Conservation (phyloP, 2,797 vertebrate genomes). For the Pseudomugil gertrudae region DNA sequence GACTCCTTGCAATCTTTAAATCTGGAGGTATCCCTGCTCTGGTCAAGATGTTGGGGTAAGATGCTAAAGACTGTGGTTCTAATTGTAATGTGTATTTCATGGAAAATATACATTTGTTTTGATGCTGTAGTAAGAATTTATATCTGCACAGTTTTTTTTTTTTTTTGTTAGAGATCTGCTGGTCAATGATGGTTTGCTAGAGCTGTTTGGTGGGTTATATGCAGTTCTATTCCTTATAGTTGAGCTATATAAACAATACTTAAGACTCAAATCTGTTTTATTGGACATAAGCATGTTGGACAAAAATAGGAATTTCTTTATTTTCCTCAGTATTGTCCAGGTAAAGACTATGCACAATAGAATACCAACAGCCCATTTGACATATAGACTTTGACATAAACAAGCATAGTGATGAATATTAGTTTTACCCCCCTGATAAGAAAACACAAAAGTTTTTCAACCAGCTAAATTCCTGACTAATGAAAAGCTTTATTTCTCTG, state of each 20-base stretch:
- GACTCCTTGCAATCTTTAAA: constrained; percentile 97
- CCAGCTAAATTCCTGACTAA: neutral
- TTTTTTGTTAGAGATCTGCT: neutral
- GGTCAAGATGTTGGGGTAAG: constrained; percentile 98
- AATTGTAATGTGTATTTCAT: neutral
- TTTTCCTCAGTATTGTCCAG: neutral
- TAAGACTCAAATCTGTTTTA: neutral
- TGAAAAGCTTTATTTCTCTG: neutral
- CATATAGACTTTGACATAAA: neutral
- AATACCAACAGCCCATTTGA: neutral
- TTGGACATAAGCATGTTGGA: neutral
- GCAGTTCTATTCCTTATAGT: neutral
- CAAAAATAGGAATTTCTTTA: neutral
- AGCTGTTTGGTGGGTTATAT: neutral
- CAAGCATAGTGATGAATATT: neutral
- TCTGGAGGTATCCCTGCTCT: constrained; percentile 97
- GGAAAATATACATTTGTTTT: neutral
- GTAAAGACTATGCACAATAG: neutral
- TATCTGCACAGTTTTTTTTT: neutral
- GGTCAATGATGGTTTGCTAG: neutral
- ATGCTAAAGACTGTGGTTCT: neutral
- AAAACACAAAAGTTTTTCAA: neutral
- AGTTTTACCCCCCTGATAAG: neutral
- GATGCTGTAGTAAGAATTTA: neutral
- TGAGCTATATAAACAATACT: neutral